Evolutionary conservation across 2,797 vertebrate genomes (phyloP).

Genomic region (Adelosebastes latens): DNA sequence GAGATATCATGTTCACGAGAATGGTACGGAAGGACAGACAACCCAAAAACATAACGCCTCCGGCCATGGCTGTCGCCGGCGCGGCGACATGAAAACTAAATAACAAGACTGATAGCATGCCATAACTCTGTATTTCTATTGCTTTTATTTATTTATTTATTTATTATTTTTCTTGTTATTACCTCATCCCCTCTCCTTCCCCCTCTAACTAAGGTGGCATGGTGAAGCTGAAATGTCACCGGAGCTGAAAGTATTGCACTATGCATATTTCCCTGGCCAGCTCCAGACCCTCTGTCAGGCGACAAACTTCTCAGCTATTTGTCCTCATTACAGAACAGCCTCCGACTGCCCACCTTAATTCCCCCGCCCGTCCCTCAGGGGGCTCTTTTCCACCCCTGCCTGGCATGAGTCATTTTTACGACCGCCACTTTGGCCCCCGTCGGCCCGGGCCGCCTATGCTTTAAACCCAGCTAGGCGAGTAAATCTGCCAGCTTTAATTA

Average conservation of each 20-base stretch:
- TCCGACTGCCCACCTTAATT: conserved; percentile 69
- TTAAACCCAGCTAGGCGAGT: conserved; percentile 74
- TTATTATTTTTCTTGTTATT: neutral
- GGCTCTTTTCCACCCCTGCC: conserved; percentile 61
- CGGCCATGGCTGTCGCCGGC: fast-evolving
- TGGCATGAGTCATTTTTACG: conserved; percentile 82
- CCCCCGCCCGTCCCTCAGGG: conserved; percentile 55
- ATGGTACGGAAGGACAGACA: too few species aligned
- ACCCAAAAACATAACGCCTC: too few species aligned
- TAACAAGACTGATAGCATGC: neutral
- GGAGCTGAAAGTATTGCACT: conserved; percentile 41
- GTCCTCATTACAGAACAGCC: conserved; percentile 77
- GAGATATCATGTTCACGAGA: too few species aligned
- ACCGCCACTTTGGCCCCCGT: conserved; percentile 65
- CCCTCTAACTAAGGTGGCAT: neutral
- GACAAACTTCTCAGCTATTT: conserved; percentile 68
- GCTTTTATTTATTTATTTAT: neutral
- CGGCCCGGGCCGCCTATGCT: conserved; percentile 52
- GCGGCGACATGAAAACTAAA: neutral
- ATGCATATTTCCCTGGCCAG: conserved; percentile 57
- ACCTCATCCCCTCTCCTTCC: neutral
- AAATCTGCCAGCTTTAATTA: conserved; percentile 85
- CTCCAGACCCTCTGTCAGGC: conserved; percentile 53
- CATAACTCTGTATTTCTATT: neutral
- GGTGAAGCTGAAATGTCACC: conserved; percentile 49